Conservation (phyloP, 1,140 invertebrate genomes). For the Drosophila subobscura region DNA sequence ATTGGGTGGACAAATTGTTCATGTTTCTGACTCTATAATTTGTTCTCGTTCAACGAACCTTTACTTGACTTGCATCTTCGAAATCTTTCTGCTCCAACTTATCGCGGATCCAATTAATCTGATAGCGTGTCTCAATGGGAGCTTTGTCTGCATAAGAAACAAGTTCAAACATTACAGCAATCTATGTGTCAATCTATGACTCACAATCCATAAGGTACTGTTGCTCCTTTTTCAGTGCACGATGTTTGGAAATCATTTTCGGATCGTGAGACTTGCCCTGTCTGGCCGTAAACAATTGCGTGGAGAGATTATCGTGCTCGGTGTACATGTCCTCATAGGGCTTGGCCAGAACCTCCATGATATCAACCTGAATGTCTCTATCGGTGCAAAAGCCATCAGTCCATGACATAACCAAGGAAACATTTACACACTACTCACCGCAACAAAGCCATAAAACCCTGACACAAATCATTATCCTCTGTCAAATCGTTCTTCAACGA, state of each 20-base stretch:
- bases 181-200: background rate
- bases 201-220: slow-evolving; percentile 21
- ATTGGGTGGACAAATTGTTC: no score
- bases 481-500: slow-evolving; percentile 20
- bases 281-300: slow-evolving; percentile 2
- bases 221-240: slow-evolving; percentile 7
- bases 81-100: slow-evolving; percentile 31
- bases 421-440: slow-evolving; percentile 24
- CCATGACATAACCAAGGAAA: no score
- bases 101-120: slow-evolving; percentile 37
- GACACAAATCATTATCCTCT: slow-evolving; percentile 30
- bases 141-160: slow-evolving; percentile 11
- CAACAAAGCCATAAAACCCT: slow-evolving; percentile 29
- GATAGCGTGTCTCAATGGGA: slow-evolving; percentile 57
- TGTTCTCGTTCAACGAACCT: background rate
- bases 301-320: slow-evolving; percentile 3
- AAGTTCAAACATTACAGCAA: no score
- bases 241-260: background rate
- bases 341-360: slow-evolving; percentile 27
- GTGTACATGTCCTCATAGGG: slow-evolving; percentile 10
- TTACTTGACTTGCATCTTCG: background rate
- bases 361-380: slow-evolving; percentile 55
- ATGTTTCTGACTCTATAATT: background rate
- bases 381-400: background rate
- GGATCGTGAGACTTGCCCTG: slow-evolving; percentile 6